Percentiles rank a stretch among this genome's conserved stretches.
Conservation (phyloP, 2,113 vertebrate genomes). For the Fulmarus glacialis region DNA sequence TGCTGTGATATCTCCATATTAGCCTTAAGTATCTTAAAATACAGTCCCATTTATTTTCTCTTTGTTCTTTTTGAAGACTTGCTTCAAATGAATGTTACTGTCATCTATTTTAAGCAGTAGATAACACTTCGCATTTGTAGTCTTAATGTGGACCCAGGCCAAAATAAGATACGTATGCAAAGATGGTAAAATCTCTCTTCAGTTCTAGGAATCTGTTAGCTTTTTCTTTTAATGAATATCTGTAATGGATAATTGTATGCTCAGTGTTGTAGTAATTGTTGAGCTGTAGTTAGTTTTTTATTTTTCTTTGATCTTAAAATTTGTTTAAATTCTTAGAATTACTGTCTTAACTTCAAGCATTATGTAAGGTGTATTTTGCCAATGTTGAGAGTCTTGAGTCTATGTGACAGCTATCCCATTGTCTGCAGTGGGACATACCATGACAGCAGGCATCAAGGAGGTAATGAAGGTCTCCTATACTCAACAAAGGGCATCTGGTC, state of each 20-base stretch:
- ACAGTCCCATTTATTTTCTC: neutral
- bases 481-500: constrained; percentile 47
- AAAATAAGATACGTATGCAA: neutral
- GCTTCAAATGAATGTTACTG: neutral
- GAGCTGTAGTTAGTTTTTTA: neutral
- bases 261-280: neutral
- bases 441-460: constrained; percentile 50
- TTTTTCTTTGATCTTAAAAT: neutral
- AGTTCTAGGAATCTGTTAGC: neutral
- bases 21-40: neutral
- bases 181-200: neutral
- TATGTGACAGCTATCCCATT: constrained; percentile 41
- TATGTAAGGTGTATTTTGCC: neutral
- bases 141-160: neutral
- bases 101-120: neutral
- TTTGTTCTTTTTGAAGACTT: neutral
- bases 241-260: neutral
- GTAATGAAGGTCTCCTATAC: constrained; percentile 47
- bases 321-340: neutral
- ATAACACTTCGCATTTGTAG: neutral
- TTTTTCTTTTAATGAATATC: neutral
- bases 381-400: neutral
- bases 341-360: neutral
- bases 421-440: constrained; percentile 53
- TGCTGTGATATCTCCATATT: neutral